Evolutionary conservation across 1,140 invertebrate species (phyloP), one percentile per base, ranked within the genome.

Genomic region (Centruroides sculpturatus): DNA sequence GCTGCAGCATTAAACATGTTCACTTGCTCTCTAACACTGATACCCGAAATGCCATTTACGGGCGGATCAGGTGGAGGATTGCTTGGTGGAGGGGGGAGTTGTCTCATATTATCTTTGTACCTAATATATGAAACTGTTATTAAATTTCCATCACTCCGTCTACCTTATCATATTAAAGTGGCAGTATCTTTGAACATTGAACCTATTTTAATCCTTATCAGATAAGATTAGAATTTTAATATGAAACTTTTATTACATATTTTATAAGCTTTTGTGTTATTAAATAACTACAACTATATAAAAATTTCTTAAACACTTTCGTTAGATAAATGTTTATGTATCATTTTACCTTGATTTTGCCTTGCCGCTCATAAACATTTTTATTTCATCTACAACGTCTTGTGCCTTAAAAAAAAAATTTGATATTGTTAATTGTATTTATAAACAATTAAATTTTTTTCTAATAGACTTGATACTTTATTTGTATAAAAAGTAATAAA

Each of bases 361-460:
- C 71, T 73, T 86, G 84, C 88, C 89, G 66, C 80, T 80, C 69
- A 88, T 81, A 60, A 87, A 74, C 69, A 85, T 79, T 71, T 91
- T 87, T 59, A 92, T 78, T 70, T 92, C 89, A 75, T 91, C 87
- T 9, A 89, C 89, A 59, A 92, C 76, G 64, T 89, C 85, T 71
- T 89, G 83, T n/a, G 89, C 87, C 63, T 87, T n/a, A n/a, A n/a
- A 85, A 41, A 41, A 41, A 41, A 41, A 6, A 41, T 41, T 41
- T 41, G 41, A 41, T 41, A 51, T 12, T n/a, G 49, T n/a, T 34
- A 51, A 51, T 51, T 51, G 0, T 51, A n/a, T 51, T 51, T 51
- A 12, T 34, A 34, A n/a, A 51, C 49, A n/a, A n/a, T 51, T 12
- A 34, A 23, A 23, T 23, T 0, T 23, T 23, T 23, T 23, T 23